These are phyloP conservation scores for Benthosema pterotum DNA, from an alignment of 2,797 vertebrate genomes.

Conservation along the genomic window DNA sequence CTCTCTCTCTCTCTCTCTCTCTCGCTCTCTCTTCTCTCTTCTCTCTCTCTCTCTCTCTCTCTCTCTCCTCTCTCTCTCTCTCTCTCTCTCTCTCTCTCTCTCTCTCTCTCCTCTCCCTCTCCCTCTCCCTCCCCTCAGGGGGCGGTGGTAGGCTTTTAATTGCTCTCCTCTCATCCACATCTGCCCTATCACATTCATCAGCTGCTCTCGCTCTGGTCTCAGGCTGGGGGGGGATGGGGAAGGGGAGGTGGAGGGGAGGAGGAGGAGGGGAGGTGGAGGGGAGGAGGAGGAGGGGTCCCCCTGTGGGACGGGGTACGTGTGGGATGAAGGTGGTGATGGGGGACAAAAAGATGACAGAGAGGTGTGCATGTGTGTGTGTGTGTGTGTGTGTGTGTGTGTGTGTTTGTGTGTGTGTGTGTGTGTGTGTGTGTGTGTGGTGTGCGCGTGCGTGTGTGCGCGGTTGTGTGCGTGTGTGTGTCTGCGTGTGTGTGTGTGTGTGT, in stretches of 20 bases:
- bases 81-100: constrained; percentile 64
- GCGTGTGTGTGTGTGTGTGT: neutral
- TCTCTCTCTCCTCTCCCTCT: constrained; percentile 48
- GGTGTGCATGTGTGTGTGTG: constrained; percentile 43
- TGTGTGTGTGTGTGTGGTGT: neutral
- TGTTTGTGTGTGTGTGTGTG: constrained; percentile 5
- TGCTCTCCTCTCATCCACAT: constrained; percentile 73
- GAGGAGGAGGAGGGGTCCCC: constrained; percentile 32
- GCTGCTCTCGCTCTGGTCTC: constrained; percentile 31
- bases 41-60: constrained; percentile 48
- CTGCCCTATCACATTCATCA: constrained; percentile 67
- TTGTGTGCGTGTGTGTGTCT: neutral
- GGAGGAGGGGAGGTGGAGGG: constrained; percentile 34
- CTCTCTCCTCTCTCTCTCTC: constrained; percentile 56
- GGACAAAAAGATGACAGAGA: constrained; percentile 63
- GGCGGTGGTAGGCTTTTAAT: constrained; percentile 66
- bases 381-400: constrained; percentile 20
- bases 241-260: constrained; percentile 32
- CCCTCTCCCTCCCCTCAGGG: constrained; percentile 62
- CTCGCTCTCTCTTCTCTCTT: neutral
- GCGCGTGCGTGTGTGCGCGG: neutral
- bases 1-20: neutral
- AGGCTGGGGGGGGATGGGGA: constrained; percentile 36
- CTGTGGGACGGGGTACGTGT: constrained; percentile 60
- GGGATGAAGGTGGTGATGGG: constrained; percentile 52